A percentile compares a stretch with the other conserved stretches of the same genome.
These are phyloP conservation scores for Molossus molossus DNA, from an alignment of 2,797 vertebrate species.

Conservation along the genomic window DNA sequence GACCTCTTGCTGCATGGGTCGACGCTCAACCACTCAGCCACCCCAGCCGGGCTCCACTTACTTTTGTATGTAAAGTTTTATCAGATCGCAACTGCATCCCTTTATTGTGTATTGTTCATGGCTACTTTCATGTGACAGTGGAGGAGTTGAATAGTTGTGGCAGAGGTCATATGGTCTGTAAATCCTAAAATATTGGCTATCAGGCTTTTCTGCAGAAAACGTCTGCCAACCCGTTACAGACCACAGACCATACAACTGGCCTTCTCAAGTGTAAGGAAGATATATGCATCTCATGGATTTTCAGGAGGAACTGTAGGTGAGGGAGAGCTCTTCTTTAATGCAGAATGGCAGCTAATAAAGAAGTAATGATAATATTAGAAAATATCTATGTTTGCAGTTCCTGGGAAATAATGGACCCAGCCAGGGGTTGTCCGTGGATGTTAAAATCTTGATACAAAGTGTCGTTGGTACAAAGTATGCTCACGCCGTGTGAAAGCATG, in stretches of 20 bases:
- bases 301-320: constrained; percentile 28
- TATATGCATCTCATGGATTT: background rate
- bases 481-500: background rate
- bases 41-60: background rate
- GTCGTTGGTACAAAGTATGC: background rate
- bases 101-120: background rate
- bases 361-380: constrained; percentile 31
- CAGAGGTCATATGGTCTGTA: background rate
- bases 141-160: background rate
- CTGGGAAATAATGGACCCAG: background rate
- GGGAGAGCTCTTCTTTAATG: background rate
- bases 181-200: background rate
- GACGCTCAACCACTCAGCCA: too few species aligned
- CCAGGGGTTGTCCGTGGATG: background rate
- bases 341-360: constrained; percentile 2
- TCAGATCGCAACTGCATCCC: background rate
- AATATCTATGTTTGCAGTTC: background rate
- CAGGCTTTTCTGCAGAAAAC: background rate
- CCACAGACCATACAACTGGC: background rate
- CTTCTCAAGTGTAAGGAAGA: background rate
- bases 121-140: background rate
- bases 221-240: background rate
- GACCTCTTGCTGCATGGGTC: too few species aligned
- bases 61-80: constrained; percentile 50
- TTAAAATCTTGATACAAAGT: background rate